Conservation (phyloP, 2,113 vertebrate species). For the Tretioscincus oriximinensis region DNA sequence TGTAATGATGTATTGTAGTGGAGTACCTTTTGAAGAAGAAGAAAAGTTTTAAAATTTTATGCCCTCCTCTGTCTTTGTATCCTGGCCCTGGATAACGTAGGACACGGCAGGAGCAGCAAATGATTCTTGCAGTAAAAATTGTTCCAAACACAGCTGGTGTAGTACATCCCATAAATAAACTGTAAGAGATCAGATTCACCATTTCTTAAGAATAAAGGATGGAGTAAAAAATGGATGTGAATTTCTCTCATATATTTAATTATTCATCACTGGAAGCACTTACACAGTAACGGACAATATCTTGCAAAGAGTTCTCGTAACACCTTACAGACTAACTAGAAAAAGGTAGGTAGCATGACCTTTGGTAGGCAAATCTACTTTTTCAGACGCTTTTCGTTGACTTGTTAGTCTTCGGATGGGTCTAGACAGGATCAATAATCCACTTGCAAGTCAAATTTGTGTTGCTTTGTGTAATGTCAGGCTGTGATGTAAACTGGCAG, state of each 20-base stretch:
- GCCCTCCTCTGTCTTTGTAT: constrained; percentile 34
- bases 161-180: background rate
- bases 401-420: no score
- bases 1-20: constrained; percentile 40
- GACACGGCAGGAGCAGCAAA: constrained; percentile 5
- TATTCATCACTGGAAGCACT: no score
- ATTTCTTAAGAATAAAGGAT: background rate
- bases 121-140: background rate
- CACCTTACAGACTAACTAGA: no score
- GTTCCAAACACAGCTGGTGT: background rate
- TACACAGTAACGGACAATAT: background rate
- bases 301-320: no score
- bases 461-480: no score
- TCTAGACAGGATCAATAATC: no score
- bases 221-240: background rate
- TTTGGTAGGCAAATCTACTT: no score
- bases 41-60: constrained; percentile 42
- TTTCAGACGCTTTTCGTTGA: no score
- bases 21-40: no score
- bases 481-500: no score
- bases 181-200: background rate
- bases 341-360: no score
- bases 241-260: background rate
- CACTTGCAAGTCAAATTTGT: no score
- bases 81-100: constrained; percentile 16